Percentiles rank a stretch among this genome's conserved stretches.
Conservation (phyloP, 2,888 invertebrate genomes). For the Acleris laterana region DNA sequence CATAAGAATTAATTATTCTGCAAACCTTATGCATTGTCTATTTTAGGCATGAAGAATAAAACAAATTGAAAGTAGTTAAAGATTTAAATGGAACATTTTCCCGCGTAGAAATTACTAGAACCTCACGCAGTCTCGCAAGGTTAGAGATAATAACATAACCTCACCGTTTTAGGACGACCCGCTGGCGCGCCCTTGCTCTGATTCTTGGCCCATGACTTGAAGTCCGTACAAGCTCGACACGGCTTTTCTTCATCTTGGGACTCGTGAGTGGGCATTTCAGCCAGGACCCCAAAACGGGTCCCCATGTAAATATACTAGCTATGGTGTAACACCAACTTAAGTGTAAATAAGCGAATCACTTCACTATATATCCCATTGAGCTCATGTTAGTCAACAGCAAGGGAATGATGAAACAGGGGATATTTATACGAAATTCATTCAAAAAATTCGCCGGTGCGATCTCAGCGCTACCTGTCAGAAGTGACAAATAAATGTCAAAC, state of each 20-base stretch:
- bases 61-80: background rate
- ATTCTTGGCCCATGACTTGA: slow-evolving; percentile 88
- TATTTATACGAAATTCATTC: slow-evolving; percentile 31
- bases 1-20: too few relatives aligned
- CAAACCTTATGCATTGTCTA: too few relatives aligned
- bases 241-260: slow-evolving; percentile 80
- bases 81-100: background rate
- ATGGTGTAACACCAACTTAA: slow-evolving; percentile 53
- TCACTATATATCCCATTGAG: slow-evolving; percentile 19
- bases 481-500: slow-evolving; percentile 4
- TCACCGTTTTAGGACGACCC: slow-evolving; percentile 55
- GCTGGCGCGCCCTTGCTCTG: slow-evolving; percentile 70
- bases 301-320: slow-evolving; percentile 48
- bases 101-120: slow-evolving; percentile 21
- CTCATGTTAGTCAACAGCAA: background rate
- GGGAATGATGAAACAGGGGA: slow-evolving; percentile 15
- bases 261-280: slow-evolving; percentile 64
- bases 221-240: slow-evolving; percentile 89
- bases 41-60: too few relatives aligned
- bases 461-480: slow-evolving; percentile 12
- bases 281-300: slow-evolving; percentile 34
- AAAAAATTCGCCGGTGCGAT: slow-evolving; percentile 38
- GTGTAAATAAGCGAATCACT: slow-evolving; percentile 12
- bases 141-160: slow-evolving; percentile 51
- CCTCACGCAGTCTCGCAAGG: slow-evolving; percentile 1